Base-by-base conservation (phyloP, 2,113 vertebrate species). In the Solea senegalensis region DNA sequence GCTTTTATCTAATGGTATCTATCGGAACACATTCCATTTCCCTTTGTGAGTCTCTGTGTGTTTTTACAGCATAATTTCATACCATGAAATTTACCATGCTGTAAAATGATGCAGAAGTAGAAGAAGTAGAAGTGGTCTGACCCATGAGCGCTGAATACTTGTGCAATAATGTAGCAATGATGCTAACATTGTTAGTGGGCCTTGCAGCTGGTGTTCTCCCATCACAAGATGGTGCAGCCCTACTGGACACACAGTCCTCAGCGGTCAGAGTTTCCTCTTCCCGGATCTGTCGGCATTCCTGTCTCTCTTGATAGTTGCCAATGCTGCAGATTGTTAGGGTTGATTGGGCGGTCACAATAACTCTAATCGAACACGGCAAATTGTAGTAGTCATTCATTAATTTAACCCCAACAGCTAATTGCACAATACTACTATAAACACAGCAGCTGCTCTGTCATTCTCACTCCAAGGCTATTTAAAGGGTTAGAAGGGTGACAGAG, bases 401-500 rank as follows among this genome's bases (percentile, higher is more conserved):
- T 40, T 46, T 3, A 57, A 13, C 40, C 21, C 45, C 4, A 0
- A n/a, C 49, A n/a, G 1, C 3, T 11, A 5, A 13, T 59, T 59
- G 14, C 45, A 34, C 61, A 62, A 27, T 56, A 52, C 7, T 52
- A 21, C 21, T 21, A 1, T 21, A 43, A 14, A 41, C 43, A 26
- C 14, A 60, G 26, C 43, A 57, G 43, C 43, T 78, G 45, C 34
- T 52, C 50, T 49, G 61, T 65, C 12, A 40, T 21, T 56, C 45
- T 60, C 12, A 53, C 10, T 48, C 11, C 1, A 0, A 45, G 59
- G 27, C 40, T 53, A 12, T 50, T 46, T 9, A 27, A 26, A 57
- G 39, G 11, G 28, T 71, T 41, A 26, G 0, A 12, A 14, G 43
- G 57, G 34, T 77, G 61, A 28, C 21, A 43, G 34, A 65, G 49